Base-by-base conservation (phyloP, 2,113 vertebrate genomes). In the Grammomys dolichurus region DNA sequence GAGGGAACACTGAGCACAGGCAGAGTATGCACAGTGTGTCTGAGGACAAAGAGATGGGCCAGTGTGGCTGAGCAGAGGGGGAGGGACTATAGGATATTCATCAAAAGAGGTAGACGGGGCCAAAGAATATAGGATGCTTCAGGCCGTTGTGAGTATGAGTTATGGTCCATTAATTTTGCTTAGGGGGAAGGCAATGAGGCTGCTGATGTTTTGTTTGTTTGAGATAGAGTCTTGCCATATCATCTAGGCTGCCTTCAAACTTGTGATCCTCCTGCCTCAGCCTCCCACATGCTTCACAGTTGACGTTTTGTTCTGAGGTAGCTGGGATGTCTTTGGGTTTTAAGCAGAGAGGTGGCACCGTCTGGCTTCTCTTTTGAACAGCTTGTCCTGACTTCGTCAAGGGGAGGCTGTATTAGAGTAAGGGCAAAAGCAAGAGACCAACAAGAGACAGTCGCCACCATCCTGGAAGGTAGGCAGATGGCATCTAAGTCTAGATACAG, bases 301-400 rank as follows among this genome's bases (percentile, higher is more conserved):
- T n/a, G 54, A n/a, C 33, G 4, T 87, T 90, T 94, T 76, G 81
- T 94, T 89, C 75, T 87, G 72, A 67, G 63, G 69, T 19, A n/a
- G n/a, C 40, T 65, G 60, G 48, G 81, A 78, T 87, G 17, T 91
- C 54, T 3, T 46, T n/a, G 76, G 65, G 33, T 43, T 90, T 91
- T 86, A 46, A 96, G 67, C 28, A 92, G 72, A 89, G 65, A 73
- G 84, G 48, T 56, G 46, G 54, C 13, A 22, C 75, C n/a, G 67
- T 67, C 70, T 5, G 22, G 51, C 16, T 85, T 77, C 87, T 90
- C 69, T 67, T 76, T 89, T 73, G 31, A 58, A 81, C 86, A 36
- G 5, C 1, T 78, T 7, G 0, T 14, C 28, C 69, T 90, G n/a
- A 28, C 46, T 33, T 1, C 70, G 51, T 51, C 33, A 48, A 58